Percentiles rank a stretch among this genome's conserved stretches.
Evolutionary conservation across 2,888 invertebrate genomes (phyloP).

Genomic region (Blera fallax): DNA sequence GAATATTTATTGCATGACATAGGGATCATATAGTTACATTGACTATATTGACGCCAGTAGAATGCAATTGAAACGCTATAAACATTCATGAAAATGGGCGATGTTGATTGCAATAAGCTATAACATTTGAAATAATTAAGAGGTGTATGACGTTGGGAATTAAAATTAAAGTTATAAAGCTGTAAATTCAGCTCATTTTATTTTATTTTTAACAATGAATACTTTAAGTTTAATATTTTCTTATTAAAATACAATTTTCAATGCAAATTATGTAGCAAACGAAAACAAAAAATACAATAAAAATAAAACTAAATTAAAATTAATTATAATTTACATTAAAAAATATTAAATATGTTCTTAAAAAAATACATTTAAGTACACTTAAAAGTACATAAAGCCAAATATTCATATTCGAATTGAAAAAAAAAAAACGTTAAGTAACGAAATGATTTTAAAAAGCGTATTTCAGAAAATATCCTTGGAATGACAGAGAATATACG

Average conservation of each 20-base stretch:
- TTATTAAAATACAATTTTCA: slow-evolving; percentile 10
- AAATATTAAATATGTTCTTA: slow-evolving; percentile 23
- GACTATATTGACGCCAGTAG: no score
- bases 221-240: neutral
- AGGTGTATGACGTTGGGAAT: no score
- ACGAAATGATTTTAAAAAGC: slow-evolving; percentile 45
- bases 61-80: no score
- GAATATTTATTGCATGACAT: no score
- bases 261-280: neutral
- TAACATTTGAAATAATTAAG: no score
- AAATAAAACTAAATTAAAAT: neutral
- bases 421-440: slow-evolving; percentile 4
- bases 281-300: neutral
- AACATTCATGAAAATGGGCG: no score
- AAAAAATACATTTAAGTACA: slow-evolving; percentile 29
- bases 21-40: no score
- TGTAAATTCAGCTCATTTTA: no score
- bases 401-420: slow-evolving; percentile 11
- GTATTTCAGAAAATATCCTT: slow-evolving; percentile 57
- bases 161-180: no score
- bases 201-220: no score
- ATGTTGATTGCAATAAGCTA: no score
- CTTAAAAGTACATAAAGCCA: slow-evolving; percentile 45
- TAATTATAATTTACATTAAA: slow-evolving; percentile 34
- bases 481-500: slow-evolving; percentile 21